These are phyloP conservation scores for Copsychus sechellarum DNA, from an alignment of 2,113 vertebrate genomes.

Conservation along the genomic window DNA sequence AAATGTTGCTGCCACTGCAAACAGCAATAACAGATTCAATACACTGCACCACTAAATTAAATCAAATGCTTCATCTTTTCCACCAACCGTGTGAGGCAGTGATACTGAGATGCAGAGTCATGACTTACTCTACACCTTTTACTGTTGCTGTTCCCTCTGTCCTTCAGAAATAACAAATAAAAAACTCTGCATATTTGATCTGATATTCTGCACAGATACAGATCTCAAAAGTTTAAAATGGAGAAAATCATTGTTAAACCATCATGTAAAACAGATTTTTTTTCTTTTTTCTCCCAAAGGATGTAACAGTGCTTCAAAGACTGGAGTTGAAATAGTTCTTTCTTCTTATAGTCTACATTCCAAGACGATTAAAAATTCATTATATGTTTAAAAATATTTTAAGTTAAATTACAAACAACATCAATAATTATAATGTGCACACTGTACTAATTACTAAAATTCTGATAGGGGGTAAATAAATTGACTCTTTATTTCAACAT, in stretches of 20 bases:
- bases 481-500: not conserved
- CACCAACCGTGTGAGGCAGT: not conserved
- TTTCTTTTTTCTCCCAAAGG: not conserved
- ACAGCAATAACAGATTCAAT: conserved; percentile 7
- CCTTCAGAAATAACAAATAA: not conserved
- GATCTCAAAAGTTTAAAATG: not conserved
- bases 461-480: not conserved
- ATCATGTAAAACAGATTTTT: not conserved
- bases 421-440: not conserved
- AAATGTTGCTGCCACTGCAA: conserved; percentile 23
- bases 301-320: not conserved
- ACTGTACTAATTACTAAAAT: not conserved
- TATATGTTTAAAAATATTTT: not conserved
- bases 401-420: conserved; percentile 18
- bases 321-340: not conserved
- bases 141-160: not conserved
- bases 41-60: conserved; percentile 2
- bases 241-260: not conserved
- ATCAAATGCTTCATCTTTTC: conserved; percentile 21
- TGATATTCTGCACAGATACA: not conserved
- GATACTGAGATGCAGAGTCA: not conserved
- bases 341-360: not conserved
- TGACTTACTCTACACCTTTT: not conserved
- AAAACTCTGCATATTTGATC: not conserved
- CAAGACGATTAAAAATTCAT: not conserved